Evolutionary conservation across 2,888 invertebrate species (phyloP).

Genomic region (Luffia ferchaultella): DNA sequence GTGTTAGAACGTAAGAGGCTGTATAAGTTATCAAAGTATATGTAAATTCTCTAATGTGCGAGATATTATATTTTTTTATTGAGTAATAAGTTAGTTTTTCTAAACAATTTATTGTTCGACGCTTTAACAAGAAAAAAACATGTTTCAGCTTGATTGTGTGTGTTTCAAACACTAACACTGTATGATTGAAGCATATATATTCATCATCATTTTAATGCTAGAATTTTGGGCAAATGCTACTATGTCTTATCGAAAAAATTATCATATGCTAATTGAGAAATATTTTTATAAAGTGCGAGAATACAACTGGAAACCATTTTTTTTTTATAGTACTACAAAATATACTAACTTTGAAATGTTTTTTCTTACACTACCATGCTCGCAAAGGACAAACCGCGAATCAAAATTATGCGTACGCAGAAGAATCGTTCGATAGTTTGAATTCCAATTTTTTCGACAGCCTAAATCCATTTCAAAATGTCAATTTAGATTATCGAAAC

Average conservation of each 20-base stretch:
- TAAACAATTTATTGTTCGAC: too few relatives aligned
- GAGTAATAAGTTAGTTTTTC: too few relatives aligned
- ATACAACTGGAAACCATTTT: too few relatives aligned
- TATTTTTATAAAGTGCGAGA: too few relatives aligned
- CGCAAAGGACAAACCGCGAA: conserved; percentile 36
- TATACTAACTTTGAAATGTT: background rate
- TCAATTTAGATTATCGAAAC: conserved; percentile 38
- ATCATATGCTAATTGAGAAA: too few relatives aligned
- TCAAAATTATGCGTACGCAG: conserved; percentile 20
- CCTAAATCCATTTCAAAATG: conserved; percentile 39
- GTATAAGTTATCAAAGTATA: too few relatives aligned
- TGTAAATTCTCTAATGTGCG: too few relatives aligned
- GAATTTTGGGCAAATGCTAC: too few relatives aligned
- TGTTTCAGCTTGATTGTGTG: background rate
- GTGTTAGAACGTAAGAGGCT: too few relatives aligned
- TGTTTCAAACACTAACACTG: background rate
- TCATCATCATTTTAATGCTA: background rate
- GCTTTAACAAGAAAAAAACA: background rate
- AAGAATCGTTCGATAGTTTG: conserved; percentile 49
- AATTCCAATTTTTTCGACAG: conserved; percentile 54
- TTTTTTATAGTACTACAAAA: too few relatives aligned
- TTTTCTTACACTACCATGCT: conserved; percentile 25
- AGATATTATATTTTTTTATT: too few relatives aligned
- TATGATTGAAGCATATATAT: background rate
- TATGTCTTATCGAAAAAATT: too few relatives aligned